Evolutionary conservation across 2,113 vertebrate genomes (phyloP), one percentile per base, ranked within the genome.

Genomic region (Ammodytes dubius): DNA sequence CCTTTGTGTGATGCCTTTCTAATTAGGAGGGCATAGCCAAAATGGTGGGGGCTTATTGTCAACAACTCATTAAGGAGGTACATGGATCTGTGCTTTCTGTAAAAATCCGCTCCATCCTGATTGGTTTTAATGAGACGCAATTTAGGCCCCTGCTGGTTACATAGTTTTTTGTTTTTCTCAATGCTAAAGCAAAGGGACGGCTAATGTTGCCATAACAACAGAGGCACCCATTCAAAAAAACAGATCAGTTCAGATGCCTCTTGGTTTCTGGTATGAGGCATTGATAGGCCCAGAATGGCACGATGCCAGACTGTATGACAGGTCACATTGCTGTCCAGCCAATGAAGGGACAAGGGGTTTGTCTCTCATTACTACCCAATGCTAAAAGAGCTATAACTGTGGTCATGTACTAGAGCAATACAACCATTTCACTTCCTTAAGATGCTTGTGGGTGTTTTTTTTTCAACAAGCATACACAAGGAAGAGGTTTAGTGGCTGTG

Each of bases 21-120:
- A 88, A 92, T 92, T 90, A 84, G 66, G 63, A 71, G 43, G 47
- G 66, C 27, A 17, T 27, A 8, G 35, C 59, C 4, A 7, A 45
- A 13, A 45, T 40, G 17, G 54, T 27, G 27, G 39, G 60, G 71
- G 78, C 6, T 83, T 40, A 77, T 54, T 79, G 46, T 61, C 78
- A 76, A 66, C 59, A 78, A 72, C 83, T 92, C 90, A 92, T 94
- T 93, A 92, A 67, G 53, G 79, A 58, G 59, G 15, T 54, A 35
- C 63, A 65, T 66, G 74, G 75, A 73, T 85, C 61, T 79, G 65
- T 67, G 57, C 72, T 76, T 77, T 61, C 56, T 77, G 76, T 69
- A 71, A 73, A 83, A 81, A 47, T n/a, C 68, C 0, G 7, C 46
- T 39, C 35, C 64, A 54, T 27, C 27, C 67, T 89, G 80, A 81